phyloP scores from a whole-genome alignment of 2,797 vertebrate genomes.

The Amazona finschi region DNA sequence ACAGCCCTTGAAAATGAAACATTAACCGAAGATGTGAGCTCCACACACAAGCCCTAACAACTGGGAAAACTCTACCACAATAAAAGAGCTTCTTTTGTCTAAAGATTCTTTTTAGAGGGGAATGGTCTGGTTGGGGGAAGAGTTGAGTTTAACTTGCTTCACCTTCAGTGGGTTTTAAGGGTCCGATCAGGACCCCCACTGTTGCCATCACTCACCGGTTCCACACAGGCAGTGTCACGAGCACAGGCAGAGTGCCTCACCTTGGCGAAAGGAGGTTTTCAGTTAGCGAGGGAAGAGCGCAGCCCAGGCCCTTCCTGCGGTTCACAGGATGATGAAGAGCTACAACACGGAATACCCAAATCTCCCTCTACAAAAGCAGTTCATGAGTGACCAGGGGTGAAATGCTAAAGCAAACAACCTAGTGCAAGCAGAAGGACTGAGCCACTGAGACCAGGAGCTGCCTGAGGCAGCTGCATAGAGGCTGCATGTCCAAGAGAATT shows the following conservation, averaged over 20 bases:
- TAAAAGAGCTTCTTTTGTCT: background rate
- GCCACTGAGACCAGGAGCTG: background rate
- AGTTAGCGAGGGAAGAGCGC: background rate
- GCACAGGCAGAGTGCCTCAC: background rate
- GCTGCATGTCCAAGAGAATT: background rate
- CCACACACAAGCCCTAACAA: background rate
- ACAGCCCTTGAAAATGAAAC: background rate
- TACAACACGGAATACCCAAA: background rate
- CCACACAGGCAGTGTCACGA: background rate
- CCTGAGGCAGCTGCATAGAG: background rate
- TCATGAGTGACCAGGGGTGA: background rate
- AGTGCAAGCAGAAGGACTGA: rapidly evolving
- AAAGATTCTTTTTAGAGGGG: background rate
- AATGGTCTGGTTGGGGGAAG: background rate
- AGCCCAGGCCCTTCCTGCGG: background rate
- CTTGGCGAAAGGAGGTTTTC: background rate
- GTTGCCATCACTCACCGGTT: rapidly evolving
- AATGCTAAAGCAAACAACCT: background rate
- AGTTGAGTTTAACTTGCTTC: background rate
- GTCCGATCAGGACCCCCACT: background rate
- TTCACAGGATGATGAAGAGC: background rate
- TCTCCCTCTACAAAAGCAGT: background rate
- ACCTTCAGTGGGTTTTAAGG: background rate
- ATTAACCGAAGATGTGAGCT: background rate
- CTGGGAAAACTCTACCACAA: background rate